Conservation (phyloP, 1,140 invertebrate genomes). For the Drosophila ercepeae region DNA sequence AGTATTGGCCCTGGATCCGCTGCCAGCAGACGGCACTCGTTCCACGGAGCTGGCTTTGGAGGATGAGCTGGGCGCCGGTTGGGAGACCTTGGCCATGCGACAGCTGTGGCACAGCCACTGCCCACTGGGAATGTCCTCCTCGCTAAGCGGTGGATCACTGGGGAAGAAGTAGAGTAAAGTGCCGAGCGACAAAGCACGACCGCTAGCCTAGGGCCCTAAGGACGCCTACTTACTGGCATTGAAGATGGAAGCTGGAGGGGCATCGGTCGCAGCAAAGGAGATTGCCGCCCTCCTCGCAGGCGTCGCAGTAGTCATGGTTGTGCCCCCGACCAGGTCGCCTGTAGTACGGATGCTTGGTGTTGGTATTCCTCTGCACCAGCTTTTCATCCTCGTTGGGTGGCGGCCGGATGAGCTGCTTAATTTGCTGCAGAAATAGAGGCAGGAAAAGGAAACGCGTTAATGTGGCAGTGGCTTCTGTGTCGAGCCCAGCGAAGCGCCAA, state of each 20-base stretch:
- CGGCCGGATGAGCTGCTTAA: constrained; percentile 93
- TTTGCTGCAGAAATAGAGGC: constrained; percentile 87
- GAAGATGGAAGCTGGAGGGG: constrained; percentile 96
- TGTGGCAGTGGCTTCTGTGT: constrained; percentile 22
- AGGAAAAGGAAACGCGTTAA: constrained; percentile 12
- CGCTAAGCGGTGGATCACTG: constrained; percentile 95
- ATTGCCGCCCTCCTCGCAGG: constrained; percentile 96
- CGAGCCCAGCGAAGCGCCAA: background rate
- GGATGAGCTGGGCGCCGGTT: constrained; percentile 45
- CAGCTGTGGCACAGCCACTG: constrained; percentile 96
- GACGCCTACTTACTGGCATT: constrained; percentile 91
- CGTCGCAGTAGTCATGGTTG: constrained; percentile 96
- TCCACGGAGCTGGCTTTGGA: constrained; percentile 78
- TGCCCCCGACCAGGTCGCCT: constrained; percentile 94
- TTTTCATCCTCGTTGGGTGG: constrained; percentile 90
- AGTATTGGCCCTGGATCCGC: constrained; percentile 67
- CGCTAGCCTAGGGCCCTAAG: background rate
- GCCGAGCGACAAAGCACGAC: background rate
- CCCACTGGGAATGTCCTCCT: constrained; percentile 94
- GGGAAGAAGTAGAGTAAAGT: constrained; percentile 15
- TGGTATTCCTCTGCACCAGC: constrained; percentile 86
- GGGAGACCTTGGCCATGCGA: constrained; percentile 79
- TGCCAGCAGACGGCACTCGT: constrained; percentile 60
- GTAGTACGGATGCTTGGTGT: constrained; percentile 91
- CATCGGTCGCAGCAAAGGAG: constrained; percentile 98